These are phyloP conservation scores for Cheilosia vernalis DNA, from an alignment of 2,888 invertebrate genomes.

Conservation along the genomic window DNA sequence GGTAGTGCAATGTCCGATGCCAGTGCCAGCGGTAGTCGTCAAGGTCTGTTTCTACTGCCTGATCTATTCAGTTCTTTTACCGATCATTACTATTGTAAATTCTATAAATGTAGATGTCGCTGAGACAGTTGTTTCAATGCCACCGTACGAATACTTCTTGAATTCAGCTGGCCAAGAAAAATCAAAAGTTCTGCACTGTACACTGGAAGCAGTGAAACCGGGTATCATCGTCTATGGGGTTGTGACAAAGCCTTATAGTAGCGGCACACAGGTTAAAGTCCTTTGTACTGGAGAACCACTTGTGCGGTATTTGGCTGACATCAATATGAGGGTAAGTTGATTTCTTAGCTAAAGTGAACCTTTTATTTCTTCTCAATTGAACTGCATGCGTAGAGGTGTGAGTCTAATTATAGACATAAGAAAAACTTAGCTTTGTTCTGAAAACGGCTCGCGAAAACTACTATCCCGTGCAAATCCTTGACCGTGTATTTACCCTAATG, in stretches of 20 bases:
- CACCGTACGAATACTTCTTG: constrained; percentile 93
- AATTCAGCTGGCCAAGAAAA: constrained; percentile 87
- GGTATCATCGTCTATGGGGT: constrained; percentile 92
- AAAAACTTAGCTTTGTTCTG: too few species aligned
- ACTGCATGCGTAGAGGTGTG: background rate
- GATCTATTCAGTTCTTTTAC: background rate
- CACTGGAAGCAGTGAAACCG: constrained; percentile 88
- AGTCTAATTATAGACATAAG: too few species aligned
- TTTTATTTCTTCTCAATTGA: too few species aligned
- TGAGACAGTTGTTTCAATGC: constrained; percentile 84
- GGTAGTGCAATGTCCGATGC: constrained; percentile 33
- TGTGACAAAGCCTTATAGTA: constrained; percentile 89
- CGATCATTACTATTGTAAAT: background rate
- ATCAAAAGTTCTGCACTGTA: constrained; percentile 89
- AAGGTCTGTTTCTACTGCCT: constrained; percentile 53
- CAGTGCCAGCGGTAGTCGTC: constrained; percentile 27
- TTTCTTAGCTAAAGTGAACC: background rate
- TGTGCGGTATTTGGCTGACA: constrained; percentile 92
- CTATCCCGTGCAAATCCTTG: background rate
- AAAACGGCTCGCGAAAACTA: too few species aligned
- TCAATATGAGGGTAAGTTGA: constrained; percentile 91
- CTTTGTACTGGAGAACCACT: constrained; percentile 92
- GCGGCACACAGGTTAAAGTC: constrained; percentile 88
- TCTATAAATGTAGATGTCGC: constrained; percentile 48
- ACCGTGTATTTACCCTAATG: constrained; percentile 18